These are phyloP conservation scores for Meles meles DNA, from an alignment of 2,113 vertebrate species.

Conservation along the genomic window DNA sequence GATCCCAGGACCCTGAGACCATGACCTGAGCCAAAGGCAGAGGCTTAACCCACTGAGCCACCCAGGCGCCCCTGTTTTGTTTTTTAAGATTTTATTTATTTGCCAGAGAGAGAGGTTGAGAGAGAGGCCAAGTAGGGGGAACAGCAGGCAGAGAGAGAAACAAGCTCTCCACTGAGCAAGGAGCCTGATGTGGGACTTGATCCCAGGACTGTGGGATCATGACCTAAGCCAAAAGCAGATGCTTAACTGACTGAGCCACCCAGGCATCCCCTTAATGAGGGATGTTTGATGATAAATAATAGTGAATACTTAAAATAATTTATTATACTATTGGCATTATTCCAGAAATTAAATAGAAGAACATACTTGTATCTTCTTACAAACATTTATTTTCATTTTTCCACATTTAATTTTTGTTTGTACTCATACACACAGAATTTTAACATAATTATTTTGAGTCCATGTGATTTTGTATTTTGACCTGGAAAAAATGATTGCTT, in stretches of 20 bases:
- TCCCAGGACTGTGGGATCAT: background rate
- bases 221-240: background rate
- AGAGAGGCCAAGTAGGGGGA: background rate
- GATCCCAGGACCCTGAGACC: no score
- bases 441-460: background rate
- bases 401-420: background rate
- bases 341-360: background rate
- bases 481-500: conserved; percentile 12
- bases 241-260: background rate
- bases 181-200: background rate
- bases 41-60: no score
- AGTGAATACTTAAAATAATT: background rate
- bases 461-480: background rate
- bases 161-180: background rate
- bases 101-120: background rate
- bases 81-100: background rate
- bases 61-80: no score
- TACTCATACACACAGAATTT: background rate
- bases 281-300: background rate
- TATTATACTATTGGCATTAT: background rate
- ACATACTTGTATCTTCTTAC: background rate
- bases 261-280: background rate
- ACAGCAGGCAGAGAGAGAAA: background rate
- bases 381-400: conserved; percentile 25
- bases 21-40: no score